These are phyloP conservation scores for Lagenorhynchus albirostris DNA, from an alignment of 2,113 vertebrate species.

Conservation along the genomic window DNA sequence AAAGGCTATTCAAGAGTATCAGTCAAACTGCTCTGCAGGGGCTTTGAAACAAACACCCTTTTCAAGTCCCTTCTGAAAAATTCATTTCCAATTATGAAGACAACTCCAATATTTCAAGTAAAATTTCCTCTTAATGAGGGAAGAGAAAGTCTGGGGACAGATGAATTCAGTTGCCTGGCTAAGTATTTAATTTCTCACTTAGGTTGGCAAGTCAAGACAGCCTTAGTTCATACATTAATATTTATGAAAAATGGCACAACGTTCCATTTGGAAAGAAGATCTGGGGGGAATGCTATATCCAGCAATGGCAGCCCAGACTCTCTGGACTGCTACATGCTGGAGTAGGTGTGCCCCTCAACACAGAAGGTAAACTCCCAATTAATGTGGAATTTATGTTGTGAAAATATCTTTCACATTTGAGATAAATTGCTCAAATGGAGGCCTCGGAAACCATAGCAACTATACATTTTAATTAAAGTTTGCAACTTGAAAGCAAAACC, in stretches of 20 bases:
- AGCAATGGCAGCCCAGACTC: background rate
- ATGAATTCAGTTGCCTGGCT: conserved; percentile 1
- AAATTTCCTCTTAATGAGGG: conserved; percentile 50
- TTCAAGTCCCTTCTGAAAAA: conserved; percentile 47
- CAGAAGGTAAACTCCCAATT: conserved; percentile 20
- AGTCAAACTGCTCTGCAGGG: background rate
- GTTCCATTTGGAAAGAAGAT: conserved; percentile 5
- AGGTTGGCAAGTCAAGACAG: conserved; percentile 31
- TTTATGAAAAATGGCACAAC: conserved; percentile 34
- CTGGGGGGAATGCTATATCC: background rate
- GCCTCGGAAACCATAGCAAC: conserved; percentile 55
- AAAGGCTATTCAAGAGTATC: background rate
- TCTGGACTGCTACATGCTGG: background rate
- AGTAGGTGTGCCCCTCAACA: background rate
- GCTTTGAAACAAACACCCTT: background rate
- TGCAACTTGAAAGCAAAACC: conserved; percentile 45
- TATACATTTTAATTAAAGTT: conserved; percentile 64
- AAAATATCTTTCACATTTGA: conserved; percentile 44
- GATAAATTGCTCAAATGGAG: conserved; percentile 36
- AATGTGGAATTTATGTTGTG: conserved; percentile 46
- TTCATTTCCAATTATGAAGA: conserved; percentile 48
- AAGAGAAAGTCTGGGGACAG: conserved; percentile 30
- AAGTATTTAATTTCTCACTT: conserved; percentile 65
- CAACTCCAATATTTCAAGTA: conserved; percentile 37
- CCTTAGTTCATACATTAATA: conserved; percentile 36